phyloP scores from a whole-genome alignment of 2,797 vertebrate species.

The Parauchenoglanis punctatus region DNA sequence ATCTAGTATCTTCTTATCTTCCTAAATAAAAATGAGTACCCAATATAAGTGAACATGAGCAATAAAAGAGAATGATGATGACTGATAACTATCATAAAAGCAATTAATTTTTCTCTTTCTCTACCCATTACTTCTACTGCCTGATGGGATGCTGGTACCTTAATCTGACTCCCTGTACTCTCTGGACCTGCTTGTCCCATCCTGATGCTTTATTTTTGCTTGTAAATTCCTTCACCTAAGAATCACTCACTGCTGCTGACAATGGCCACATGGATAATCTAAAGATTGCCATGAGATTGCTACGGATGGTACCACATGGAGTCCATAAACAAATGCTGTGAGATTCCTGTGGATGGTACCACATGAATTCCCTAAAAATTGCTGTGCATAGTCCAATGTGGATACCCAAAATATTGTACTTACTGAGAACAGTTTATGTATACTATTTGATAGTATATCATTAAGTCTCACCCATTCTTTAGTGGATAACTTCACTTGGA shows the following conservation, averaged over 20 bases:
- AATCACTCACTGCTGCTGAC: too few species aligned
- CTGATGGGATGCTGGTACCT: too few species aligned
- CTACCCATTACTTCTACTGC: too few species aligned
- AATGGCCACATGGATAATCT: neutral
- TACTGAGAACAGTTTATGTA: neutral
- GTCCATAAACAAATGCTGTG: neutral
- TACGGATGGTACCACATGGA: neutral
- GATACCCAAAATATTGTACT: neutral
- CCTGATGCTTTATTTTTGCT: too few species aligned
- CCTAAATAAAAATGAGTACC: neutral
- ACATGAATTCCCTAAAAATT: neutral
- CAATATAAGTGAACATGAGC: neutral
- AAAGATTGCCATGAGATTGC: neutral
- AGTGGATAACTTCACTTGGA: neutral
- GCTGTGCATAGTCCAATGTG: too few species aligned
- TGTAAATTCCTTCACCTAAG: too few species aligned
- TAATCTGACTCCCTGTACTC: too few species aligned
- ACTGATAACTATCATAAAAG: neutral
- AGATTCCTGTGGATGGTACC: neutral
- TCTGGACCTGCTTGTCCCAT: too few species aligned
- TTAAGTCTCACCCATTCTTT: neutral
- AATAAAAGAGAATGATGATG: neutral
- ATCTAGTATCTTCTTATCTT: conserved; percentile 60
- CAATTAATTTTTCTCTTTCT: neutral
- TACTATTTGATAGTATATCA: neutral